These are phyloP conservation scores for Pipa parva DNA, from an alignment of 2,113 vertebrate genomes.

Conservation along the genomic window DNA sequence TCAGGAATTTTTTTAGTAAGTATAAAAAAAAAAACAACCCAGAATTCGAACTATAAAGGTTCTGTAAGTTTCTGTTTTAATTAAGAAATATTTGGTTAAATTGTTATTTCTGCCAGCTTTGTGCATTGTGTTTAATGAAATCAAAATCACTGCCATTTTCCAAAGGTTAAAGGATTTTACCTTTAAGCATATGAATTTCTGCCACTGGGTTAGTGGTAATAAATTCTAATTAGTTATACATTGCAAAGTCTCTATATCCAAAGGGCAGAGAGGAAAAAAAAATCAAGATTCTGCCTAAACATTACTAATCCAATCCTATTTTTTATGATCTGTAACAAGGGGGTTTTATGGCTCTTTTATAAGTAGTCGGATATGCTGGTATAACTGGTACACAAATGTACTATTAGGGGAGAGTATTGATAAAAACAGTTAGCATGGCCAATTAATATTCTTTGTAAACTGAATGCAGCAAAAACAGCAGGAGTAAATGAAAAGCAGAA, in stretches of 20 bases:
- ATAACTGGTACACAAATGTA: slow-evolving; percentile 35
- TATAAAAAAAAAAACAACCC: too few species aligned
- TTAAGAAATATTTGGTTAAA: slow-evolving; percentile 25
- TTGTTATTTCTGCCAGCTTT: slow-evolving; percentile 29
- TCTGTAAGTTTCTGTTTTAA: slow-evolving; percentile 28
- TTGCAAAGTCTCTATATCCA: slow-evolving; percentile 35
- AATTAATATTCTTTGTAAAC: background rate
- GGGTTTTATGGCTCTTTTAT: slow-evolving; percentile 48
- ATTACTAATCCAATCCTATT: slow-evolving; percentile 51
- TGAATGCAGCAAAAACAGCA: background rate
- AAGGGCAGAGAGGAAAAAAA: too few species aligned
- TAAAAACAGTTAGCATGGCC: background rate
- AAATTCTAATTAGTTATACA: slow-evolving; percentile 47
- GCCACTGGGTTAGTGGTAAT: slow-evolving; percentile 35
- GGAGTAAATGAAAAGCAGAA: background rate
- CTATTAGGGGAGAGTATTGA: slow-evolving; percentile 12
- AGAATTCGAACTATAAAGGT: background rate
- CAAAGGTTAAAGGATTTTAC: slow-evolving; percentile 1
- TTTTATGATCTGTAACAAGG: slow-evolving; percentile 56
- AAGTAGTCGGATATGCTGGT: slow-evolving; percentile 44
- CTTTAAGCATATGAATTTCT: slow-evolving; percentile 9
- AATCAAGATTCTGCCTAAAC: slow-evolving; percentile 41
- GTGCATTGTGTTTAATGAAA: slow-evolving; percentile 8
- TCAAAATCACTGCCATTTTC: background rate
- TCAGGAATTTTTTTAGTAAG: too few species aligned